Base-by-base conservation (phyloP, 2,113 vertebrate species). In the Pithys albifrons region DNA sequence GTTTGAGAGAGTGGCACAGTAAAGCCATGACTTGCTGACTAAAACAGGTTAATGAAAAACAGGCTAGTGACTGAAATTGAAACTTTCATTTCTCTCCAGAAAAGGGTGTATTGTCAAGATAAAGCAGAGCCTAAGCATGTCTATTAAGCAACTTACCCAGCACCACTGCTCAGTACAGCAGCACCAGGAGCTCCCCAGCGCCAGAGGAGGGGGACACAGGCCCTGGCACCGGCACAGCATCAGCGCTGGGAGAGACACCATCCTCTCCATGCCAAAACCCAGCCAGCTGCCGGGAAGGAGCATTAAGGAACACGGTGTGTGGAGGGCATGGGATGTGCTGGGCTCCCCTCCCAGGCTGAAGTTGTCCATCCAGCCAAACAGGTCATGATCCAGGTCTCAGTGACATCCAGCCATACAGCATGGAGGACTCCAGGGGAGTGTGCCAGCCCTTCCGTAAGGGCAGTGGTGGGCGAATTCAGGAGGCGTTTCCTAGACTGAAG, bases 31-130 rank as follows among this genome's bases (percentile, higher is more conserved):
- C 91, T 92, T 43, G 70, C 95, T 88, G 86, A 92, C 94, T 96
- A 92, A 96, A 96, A 96, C 72, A 97, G 95, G 91, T 95, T 93
- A 91, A 90, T 94, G 91, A 97, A 91, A 97, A 96, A 91, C 93
- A 95, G 75, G 93, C 87, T 73, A 72, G 66, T 96, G 94, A 97
- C 67, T 95, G 88, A 97, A 94, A 97, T 23, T 77, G 93, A 97
- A 96, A 96, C 92, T 91, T 83, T 85, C 51, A 45, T 96, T 97
- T 95, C 95, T 96, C 95, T 88, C 88, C 54, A 93, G 95, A 96
- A 96, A 91, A 93, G 88, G 89, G 51, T 74, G 72, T 43, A 88
- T 67, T 88, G 88, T 88, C 85, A 57, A 93, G 75, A 91, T 19
- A 58, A 85, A 88, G 80, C 5, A 70, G 55, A 85, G 74, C 27